Evolutionary conservation across 2,797 vertebrate genomes (phyloP).

Genomic region (Thamnophis elegans): DNA sequence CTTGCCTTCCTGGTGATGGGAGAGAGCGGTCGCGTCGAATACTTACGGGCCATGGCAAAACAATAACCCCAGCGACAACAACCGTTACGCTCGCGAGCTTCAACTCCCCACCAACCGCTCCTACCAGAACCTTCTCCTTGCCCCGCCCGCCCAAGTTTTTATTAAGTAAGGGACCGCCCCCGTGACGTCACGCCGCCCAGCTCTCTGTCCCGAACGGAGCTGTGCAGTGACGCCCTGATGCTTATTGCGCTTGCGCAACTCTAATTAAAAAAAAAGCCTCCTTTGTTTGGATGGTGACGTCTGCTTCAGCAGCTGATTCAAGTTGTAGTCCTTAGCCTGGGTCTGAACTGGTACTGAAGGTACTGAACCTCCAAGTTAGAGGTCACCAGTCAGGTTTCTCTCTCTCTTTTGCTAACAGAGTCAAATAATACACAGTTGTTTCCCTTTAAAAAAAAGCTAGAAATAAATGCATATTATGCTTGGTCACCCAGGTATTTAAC

Average conservation of each 20-base stretch:
- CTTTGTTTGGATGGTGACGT: too few species aligned
- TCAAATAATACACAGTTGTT: not conserved
- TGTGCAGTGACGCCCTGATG: rapidly evolving
- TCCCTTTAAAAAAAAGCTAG: not conserved
- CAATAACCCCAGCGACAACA: conserved; percentile 39
- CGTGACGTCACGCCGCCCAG: not conserved
- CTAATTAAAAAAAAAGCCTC: too few species aligned
- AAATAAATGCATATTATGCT: not conserved
- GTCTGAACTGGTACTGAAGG: not conserved
- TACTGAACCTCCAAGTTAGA: not conserved
- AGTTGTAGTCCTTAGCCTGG: not conserved
- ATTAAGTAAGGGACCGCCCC: not conserved
- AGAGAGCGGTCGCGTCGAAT: not conserved
- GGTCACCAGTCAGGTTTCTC: too few species aligned
- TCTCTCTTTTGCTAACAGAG: not conserved
- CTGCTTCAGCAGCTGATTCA: not conserved
- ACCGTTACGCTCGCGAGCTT: not conserved
- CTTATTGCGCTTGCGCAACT: not conserved
- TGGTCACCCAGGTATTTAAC: not conserved
- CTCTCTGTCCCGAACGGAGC: not conserved
- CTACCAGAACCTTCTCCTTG: not conserved
- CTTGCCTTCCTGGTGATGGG: too few species aligned
- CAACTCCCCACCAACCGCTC: not conserved
- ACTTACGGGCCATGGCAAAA: conserved; percentile 40
- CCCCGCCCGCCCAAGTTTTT: not conserved